Base-by-base conservation (phyloP, 2,888 invertebrate species). In the Cordilura impudica region DNA sequence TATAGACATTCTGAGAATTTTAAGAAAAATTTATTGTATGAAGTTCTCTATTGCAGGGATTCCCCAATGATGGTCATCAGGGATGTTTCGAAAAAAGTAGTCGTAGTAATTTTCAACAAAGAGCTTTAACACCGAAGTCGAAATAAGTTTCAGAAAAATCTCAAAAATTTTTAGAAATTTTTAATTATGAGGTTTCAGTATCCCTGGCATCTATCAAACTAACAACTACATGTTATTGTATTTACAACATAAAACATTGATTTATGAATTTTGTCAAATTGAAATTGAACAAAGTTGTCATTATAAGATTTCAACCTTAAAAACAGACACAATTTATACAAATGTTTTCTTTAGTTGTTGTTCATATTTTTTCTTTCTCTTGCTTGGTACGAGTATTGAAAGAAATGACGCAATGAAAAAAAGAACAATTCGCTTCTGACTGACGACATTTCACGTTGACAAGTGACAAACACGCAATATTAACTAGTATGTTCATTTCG, bases 231-330 rank as follows among this genome's bases (percentile, higher is more conserved):
- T n/a, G n/a, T n/a, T n/a, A n/a, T n/a, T n/a, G n/a, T n/a, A n/a
- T n/a, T n/a, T n/a, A 31, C 61, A 75, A 72, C 67, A 73, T 79
- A 82, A 82, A 82, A 78, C 74, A 80, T 76, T 83, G 82, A 84
- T 84, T 83, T 84, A 83, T 84, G 83, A 82, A 83, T 83, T 83
- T 83, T 78, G 75, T 78, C 76, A 81, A 76, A 81, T 83, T 83
- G 82, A 84, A 84, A 81, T 84, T 82, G 83, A 82, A 83, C 82
- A 83, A 82, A 83, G 82, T 82, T 83, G 83, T 83, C 84, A 82
- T 82, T 83, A 84, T 78, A 79, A 23, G 45, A 47, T 35, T 75
- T 49, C 47, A 29, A 49, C 47, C 14, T 56, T 39, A 39, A 35
- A 79, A 56, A 23, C 71, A 51, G 45, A 56, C 61, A 75, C 63